Evolutionary conservation across 2,888 invertebrate species (phyloP), one percentile per base, ranked within the genome.

Genomic region (Cataglyphis rosenhaueri): DNA sequence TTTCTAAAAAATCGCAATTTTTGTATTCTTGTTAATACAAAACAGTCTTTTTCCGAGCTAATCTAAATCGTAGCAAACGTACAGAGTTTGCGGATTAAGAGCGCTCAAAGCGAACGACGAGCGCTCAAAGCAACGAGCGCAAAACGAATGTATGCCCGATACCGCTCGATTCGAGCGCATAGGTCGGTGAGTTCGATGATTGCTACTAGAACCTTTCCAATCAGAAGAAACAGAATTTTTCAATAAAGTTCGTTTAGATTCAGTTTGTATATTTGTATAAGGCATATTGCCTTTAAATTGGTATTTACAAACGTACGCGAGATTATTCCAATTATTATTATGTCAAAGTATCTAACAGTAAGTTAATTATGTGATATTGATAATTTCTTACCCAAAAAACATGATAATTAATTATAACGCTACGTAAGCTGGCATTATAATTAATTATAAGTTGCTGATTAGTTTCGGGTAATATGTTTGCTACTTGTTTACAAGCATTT

Each of bases 181-280:
- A 66, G 52, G 25, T 76, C 75, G 29, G 55, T 10, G 41, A 25
- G 32, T 32, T 25, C 59, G 57, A 59, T 79, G 44, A 70, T 78
- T 71, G 71, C 59, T 48, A 59, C 59, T 21, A 44, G 12, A 21
- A 66, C 25, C 32, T 68, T 55, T 35, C 35, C 71, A 57, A 79
- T 79, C 78, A 79, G 59, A 79, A 79, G 78, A 71, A 79, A 79
- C n/a, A 70, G 44, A 79, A 71, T 70, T 35, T 25, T 57, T 18
- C 41, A 57, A 59, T 70, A 59, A 78, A 78, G 70, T 59, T 59
- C 32, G 25, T 59, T 52, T 52, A 32, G n/a, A 48, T 68, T 44
- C 44, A 44, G 25, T 71, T 79, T 71, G 25, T 10, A n/a, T n/a
- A n/a, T n/a, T n/a, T n/a, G n/a, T n/a, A n/a, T n/a, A n/a, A n/a